Conservation (phyloP, 2,797 vertebrate species). For the Aldrovandia affinis region DNA sequence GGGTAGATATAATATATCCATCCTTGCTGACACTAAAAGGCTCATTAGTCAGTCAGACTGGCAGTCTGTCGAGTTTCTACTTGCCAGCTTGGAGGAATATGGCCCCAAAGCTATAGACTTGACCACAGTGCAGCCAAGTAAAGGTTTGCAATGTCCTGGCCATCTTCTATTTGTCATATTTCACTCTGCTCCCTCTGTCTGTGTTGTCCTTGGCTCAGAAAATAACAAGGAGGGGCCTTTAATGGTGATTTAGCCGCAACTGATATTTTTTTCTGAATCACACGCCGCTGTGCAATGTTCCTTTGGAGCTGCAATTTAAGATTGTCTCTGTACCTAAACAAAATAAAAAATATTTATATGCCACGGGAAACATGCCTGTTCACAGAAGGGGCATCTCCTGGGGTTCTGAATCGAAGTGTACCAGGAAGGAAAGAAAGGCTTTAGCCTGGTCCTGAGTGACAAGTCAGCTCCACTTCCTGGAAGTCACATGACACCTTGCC, state of each 20-base stretch:
- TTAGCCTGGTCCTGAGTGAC: not conserved
- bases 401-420: not conserved
- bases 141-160: not conserved
- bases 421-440: not conserved
- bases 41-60: not conserved
- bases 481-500: slow-evolving; percentile 10
- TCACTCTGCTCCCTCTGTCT: not conserved
- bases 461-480: slow-evolving; percentile 15
- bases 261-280: not conserved
- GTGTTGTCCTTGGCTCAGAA: not conserved
- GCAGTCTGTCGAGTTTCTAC: not conserved
- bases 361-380: not conserved
- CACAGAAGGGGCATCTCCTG: not conserved
- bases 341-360: not conserved
- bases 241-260: not conserved
- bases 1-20: not conserved
- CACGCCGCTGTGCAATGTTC: not conserved
- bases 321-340: not conserved
- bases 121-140: not conserved
- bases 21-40: not conserved
- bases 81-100: not conserved
- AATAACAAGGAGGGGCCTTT: not conserved
- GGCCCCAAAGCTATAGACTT: not conserved
- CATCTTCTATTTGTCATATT: not conserved
- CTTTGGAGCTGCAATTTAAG: not conserved